Evolutionary conservation across 2,888 invertebrate species (phyloP), one percentile per base, ranked within the genome.

Genomic region (Pantelozetes paolii): DNA sequence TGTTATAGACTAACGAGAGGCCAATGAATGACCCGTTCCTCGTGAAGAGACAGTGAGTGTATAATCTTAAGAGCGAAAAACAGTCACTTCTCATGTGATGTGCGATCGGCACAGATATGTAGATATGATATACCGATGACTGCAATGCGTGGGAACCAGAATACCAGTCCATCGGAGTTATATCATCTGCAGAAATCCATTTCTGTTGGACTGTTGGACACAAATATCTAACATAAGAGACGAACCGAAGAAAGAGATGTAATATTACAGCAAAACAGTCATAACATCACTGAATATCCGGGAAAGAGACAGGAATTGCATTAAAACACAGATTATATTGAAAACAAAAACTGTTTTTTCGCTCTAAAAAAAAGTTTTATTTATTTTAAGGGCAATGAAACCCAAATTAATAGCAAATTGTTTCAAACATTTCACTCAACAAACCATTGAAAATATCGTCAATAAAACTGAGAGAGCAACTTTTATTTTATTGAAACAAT

Each of bases 271-370:
- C 36, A 45, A 45, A 45, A 45, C 45, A 45, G 11, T 45, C 45
- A 45, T 18, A 15, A 45, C 45, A 15, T 45, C 18, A 45, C 18
- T 13, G 15, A 6, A 45, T 45, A 45, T 45, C 45, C 45, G 45
- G 45, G 45, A 45, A 45, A 45, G 45, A 15, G 45, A 45, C 45
- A 45, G 45, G 45, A 45, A 45, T 45, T 45, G 45, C 45, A 45
- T 6, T 45, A 13, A 45, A 45, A 6, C 45, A 45, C 15, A 11
- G 45, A 45, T 45, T 45, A 45, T 45, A 45, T 45, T 45, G 45
- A 45, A 45, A 18, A 15, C 45, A 45, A 45, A 45, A 45, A 45
- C 15, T 2, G 45, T n/a, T 45, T 13, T 36, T 45, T 45, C 45
- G 18, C 45, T 45, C 45, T 45, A 45, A 45, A 13, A 45, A 8